phyloP scores from a whole-genome alignment of 1,140 invertebrate species.

The Pygmarrhopalites habei region DNA sequence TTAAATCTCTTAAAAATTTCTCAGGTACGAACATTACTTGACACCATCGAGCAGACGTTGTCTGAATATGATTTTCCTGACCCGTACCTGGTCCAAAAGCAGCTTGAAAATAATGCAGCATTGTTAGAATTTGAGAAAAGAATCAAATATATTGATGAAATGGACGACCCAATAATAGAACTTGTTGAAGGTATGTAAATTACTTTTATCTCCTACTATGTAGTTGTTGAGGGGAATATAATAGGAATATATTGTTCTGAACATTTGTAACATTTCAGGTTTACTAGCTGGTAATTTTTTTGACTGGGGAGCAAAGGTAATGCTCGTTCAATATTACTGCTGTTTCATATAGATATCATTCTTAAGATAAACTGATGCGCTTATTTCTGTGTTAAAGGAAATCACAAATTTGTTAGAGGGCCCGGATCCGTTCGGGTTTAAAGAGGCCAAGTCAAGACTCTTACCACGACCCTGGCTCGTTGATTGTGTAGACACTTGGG shows the following conservation, averaged over 20 bases:
- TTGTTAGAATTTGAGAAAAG: slow-evolving; percentile 49
- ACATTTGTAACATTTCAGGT: slow-evolving; percentile 45
- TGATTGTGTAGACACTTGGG: slow-evolving; percentile 79
- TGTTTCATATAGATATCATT: neutral
- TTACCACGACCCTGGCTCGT: slow-evolving; percentile 78
- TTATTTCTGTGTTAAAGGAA: too few relatives aligned
- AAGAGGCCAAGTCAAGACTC: slow-evolving; percentile 67
- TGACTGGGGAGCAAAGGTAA: slow-evolving; percentile 93
- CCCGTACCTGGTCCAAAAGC: slow-evolving; percentile 65
- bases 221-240: neutral
- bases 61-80: slow-evolving; percentile 87
- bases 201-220: too few relatives aligned
- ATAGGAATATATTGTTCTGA: neutral
- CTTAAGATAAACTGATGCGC: too few relatives aligned
- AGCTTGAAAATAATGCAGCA: slow-evolving; percentile 59
- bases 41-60: slow-evolving; percentile 85
- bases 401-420: slow-evolving; percentile 73
- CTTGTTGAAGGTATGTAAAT: slow-evolving; percentile 42
- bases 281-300: slow-evolving; percentile 84
- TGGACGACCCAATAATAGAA: slow-evolving; percentile 51
- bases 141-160: slow-evolving; percentile 50
- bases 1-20: too few relatives aligned
- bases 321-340: slow-evolving; percentile 48
- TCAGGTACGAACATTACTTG: slow-evolving; percentile 77
- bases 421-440: slow-evolving; percentile 63